Conservation (phyloP, 2,888 invertebrate species). For the Drosophila hamatofila region DNA sequence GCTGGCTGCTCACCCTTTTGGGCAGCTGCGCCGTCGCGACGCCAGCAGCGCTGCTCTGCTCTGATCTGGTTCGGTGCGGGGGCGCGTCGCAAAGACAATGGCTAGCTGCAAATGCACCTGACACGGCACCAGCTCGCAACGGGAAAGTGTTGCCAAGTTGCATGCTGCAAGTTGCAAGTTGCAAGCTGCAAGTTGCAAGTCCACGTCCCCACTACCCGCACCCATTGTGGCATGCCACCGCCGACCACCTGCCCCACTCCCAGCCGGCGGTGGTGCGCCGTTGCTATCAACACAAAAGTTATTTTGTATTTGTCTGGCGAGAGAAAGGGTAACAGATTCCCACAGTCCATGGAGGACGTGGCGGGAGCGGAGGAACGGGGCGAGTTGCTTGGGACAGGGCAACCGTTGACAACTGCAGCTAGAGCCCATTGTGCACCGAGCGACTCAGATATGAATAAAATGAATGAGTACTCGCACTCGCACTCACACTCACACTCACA, state of each 20-base stretch:
- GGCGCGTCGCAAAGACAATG: conserved; percentile 68
- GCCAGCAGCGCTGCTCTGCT: conserved; percentile 12
- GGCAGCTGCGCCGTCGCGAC: conserved; percentile 22
- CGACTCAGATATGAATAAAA: conserved; percentile 54
- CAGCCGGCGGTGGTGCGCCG: conserved; percentile 4
- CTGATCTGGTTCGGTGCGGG: conserved; percentile 50
- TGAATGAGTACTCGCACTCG: conserved; percentile 54
- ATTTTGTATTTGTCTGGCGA: conserved; percentile 72
- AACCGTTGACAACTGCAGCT: conserved; percentile 68
- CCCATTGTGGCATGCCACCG: conserved; percentile 15
- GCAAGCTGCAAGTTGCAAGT: conserved; percentile 34
- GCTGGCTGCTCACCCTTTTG: conserved; percentile 56
- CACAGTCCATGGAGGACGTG: conserved; percentile 66
- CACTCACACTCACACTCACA: conserved; percentile 1
- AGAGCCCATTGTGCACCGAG: conserved; percentile 60
- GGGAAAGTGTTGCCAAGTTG: conserved; percentile 50
- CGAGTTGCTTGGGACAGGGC: conserved; percentile 37
- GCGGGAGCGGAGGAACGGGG: conserved; percentile 3
- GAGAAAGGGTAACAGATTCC: conserved; percentile 83
- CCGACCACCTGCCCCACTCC: conserved; percentile 2
- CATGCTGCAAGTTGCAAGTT: conserved; percentile 20
- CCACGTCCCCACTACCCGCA: conserved; percentile 28
- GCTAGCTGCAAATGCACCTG: conserved; percentile 64
- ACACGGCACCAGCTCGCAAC: conserved; percentile 39
- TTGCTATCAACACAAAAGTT: conserved; percentile 67